These are phyloP conservation scores for Ailuropoda melanoleuca DNA, from an alignment of 2,113 vertebrate genomes.

Conservation along the genomic window DNA sequence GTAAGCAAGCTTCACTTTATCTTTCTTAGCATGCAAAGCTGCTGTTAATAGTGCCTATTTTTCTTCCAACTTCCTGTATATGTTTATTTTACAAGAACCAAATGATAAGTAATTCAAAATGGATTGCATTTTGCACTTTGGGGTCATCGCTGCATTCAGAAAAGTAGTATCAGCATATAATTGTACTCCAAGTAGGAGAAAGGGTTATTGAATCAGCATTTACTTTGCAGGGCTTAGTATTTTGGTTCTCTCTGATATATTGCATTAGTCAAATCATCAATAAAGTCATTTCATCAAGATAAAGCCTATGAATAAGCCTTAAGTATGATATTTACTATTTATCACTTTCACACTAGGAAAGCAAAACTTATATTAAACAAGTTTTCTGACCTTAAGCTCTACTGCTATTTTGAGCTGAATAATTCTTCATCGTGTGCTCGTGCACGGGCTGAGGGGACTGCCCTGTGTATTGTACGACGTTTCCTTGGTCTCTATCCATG, in stretches of 20 bases:
- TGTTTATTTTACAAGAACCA: conserved; percentile 76
- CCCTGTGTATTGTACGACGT: background rate
- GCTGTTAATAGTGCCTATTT: conserved; percentile 59
- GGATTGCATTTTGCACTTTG: conserved; percentile 37
- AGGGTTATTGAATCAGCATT: conserved; percentile 43
- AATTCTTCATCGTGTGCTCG: background rate
- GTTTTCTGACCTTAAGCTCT: background rate
- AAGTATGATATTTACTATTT: background rate
- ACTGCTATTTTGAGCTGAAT: background rate
- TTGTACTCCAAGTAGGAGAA: conserved; percentile 50
- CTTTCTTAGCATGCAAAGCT: conserved; percentile 56
- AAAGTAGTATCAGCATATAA: conserved; percentile 18
- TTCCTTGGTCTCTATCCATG: background rate
- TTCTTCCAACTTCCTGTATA: conserved; percentile 72
- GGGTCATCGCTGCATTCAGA: conserved; percentile 49
- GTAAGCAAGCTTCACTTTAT: conserved; percentile 74
- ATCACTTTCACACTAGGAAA: background rate
- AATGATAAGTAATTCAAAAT: conserved; percentile 75
- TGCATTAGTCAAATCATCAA: conserved; percentile 21
- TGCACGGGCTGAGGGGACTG: fast-evolving
- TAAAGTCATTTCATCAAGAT: background rate
- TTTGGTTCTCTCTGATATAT: background rate
- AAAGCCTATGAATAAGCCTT: background rate
- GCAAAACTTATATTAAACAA: background rate
- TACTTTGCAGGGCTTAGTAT: background rate